Percentiles rank a stretch among this genome's conserved stretches.
phyloP scores from a whole-genome alignment of 53 echinoderm and acorn worm species.

The Astropecten irregularis region DNA sequence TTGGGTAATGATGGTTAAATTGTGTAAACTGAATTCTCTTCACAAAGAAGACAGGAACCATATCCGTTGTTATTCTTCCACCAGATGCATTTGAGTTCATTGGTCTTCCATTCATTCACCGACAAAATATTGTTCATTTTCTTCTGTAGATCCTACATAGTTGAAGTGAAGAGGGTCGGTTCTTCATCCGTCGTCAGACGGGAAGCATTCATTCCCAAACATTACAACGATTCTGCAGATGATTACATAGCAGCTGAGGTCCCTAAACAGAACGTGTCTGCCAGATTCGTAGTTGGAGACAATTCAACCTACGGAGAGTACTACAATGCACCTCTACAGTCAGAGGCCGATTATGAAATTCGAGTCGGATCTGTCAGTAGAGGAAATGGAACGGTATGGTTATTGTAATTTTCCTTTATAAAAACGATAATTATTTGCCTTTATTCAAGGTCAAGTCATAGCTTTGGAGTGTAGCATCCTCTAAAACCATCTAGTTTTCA shows the following conservation, averaged over 20 bases:
- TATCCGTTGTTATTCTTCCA: no score
- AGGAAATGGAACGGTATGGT: not conserved
- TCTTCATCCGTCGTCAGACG: not conserved
- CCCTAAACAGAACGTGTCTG: not conserved
- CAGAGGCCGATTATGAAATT: not conserved
- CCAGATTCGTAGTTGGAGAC: constrained; percentile 17
- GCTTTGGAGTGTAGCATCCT: not conserved
- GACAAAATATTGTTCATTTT: not conserved
- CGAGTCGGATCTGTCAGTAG: not conserved
- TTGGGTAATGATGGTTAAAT: not conserved
- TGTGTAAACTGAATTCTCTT: no score
- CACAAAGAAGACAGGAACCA: no score
- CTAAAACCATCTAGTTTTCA: not conserved
- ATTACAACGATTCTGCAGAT: not conserved
- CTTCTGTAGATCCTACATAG: not conserved
- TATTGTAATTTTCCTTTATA: not conserved
- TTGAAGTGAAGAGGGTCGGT: not conserved
- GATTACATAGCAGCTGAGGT: not conserved
- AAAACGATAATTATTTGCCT: not conserved
- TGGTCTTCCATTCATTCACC: not conserved
- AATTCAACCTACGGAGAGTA: not conserved
- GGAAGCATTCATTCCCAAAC: not conserved
- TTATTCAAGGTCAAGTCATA: not conserved
- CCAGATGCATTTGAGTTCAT: no score
- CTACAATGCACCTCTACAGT: constrained; percentile 8